Conservation (phyloP, 2,888 invertebrate genomes). For the Dromius quadrimaculatus region DNA sequence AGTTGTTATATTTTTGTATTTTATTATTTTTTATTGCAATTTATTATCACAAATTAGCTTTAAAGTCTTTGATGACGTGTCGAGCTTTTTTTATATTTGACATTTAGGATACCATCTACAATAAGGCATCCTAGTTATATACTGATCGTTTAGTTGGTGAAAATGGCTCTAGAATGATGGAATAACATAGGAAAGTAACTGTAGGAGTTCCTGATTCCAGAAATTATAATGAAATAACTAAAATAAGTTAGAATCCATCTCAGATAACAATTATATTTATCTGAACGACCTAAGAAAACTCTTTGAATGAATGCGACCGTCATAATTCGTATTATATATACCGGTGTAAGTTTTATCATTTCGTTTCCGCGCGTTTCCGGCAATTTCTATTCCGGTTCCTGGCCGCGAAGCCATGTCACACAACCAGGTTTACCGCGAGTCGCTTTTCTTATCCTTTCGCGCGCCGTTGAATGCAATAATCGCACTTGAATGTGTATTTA, state of each 20-base stretch:
- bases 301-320: conserved; percentile 1
- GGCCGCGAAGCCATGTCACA: neutral
- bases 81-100: too few species aligned
- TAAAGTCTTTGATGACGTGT: too few species aligned
- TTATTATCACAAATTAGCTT: too few species aligned
- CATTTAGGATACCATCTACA: too few species aligned
- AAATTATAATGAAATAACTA: conserved; percentile 16
- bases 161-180: too few species aligned
- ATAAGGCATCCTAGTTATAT: too few species aligned
- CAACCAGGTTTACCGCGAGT: conserved; percentile 22
- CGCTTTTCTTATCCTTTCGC: conserved; percentile 47
- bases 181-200: too few species aligned
- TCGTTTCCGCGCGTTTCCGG: conserved; percentile 44
- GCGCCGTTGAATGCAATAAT: conserved; percentile 46
- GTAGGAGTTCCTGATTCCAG: too few species aligned
- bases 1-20: too few species aligned
- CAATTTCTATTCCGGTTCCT: conserved; percentile 32
- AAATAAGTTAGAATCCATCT: conserved; percentile 3
- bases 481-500: conserved; percentile 49
- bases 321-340: conserved; percentile 36
- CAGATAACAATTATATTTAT: conserved; percentile 18
- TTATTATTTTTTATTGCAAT: too few species aligned
- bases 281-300: conserved; percentile 4
- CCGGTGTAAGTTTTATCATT: conserved; percentile 39
- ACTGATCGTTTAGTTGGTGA: too few species aligned